A percentile compares a stretch with the other conserved stretches of the same genome.
These are phyloP conservation scores for Coleophora deauratella DNA, from an alignment of 2,888 invertebrate genomes.

Conservation along the genomic window DNA sequence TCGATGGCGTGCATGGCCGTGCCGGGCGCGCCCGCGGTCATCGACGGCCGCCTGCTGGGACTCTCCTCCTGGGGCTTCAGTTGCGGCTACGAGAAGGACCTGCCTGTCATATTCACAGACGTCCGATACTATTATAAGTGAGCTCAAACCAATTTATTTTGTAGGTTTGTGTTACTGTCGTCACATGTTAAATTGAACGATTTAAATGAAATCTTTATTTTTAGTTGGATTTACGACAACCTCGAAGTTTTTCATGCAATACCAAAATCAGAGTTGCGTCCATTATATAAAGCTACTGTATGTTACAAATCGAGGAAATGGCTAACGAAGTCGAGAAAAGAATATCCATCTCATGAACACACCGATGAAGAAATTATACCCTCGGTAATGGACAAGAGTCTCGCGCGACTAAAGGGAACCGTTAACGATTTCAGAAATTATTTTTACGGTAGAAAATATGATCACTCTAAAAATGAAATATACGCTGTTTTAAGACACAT, in stretches of 20 bases:
- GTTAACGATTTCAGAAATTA: conserved; percentile 47
- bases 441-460: conserved; percentile 23
- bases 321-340: conserved; percentile 8
- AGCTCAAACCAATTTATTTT: conserved; percentile 15
- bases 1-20: conserved; percentile 42
- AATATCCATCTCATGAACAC: no score
- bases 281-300: conserved; percentile 35
- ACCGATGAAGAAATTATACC: conserved; percentile 17
- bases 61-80: conserved; percentile 60
- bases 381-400: conserved; percentile 13
- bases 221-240: conserved; percentile 47
- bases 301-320: conserved; percentile 29
- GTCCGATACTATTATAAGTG: conserved; percentile 30
- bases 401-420: conserved; percentile 18
- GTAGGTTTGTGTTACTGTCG: no score
- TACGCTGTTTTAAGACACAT: conserved; percentile 15
- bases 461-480: conserved; percentile 24
- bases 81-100: conserved; percentile 45
- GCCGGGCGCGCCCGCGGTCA: conserved; percentile 53
- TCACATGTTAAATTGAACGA: no score
- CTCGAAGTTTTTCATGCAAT: conserved; percentile 25
- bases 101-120: conserved; percentile 49
- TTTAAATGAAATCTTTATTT: conserved; percentile 15
- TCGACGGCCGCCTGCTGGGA: conserved; percentile 31
- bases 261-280: conserved; percentile 20